Conservation (phyloP, 2,113 vertebrate genomes). For the Otis tarda region DNA sequence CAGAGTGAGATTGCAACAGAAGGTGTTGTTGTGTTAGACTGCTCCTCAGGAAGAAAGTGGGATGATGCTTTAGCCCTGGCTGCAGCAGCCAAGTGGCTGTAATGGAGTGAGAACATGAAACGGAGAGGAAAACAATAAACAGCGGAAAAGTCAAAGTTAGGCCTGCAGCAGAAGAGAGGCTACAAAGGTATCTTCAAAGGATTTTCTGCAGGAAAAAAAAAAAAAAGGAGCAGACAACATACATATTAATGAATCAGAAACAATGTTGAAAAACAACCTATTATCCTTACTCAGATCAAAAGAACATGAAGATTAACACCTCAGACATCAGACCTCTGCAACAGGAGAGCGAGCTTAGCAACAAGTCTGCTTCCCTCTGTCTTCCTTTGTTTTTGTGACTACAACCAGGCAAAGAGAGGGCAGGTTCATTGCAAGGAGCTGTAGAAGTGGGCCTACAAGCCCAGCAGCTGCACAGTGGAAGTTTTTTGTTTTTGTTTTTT, state of each 20-base stretch:
- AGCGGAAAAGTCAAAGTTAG: constrained; percentile 55
- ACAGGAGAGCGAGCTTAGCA: neutral
- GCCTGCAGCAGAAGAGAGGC: constrained; percentile 52
- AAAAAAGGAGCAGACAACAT: constrained; percentile 44
- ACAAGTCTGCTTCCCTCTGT: neutral
- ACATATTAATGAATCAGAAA: constrained; percentile 73
- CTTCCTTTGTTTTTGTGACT: neutral
- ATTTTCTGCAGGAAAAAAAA: neutral
- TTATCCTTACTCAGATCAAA: constrained; percentile 72
- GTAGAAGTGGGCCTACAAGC: neutral
- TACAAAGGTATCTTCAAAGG: constrained; percentile 72
- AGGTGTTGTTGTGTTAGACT: neutral
- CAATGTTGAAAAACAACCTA: constrained; percentile 70
- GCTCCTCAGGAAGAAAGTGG: neutral
- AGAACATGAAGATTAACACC: constrained; percentile 63
- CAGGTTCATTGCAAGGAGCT: neutral
- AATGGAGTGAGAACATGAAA: neutral
- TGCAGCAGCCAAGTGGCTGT: neutral
- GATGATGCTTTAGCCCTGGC: neutral
- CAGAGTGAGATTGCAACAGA: neutral
- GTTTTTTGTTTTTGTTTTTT: neutral
- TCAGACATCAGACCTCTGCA: constrained; percentile 56
- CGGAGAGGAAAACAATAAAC: constrained; percentile 27
- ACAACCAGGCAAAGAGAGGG: neutral
- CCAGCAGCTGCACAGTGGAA: constrained; percentile 1